Evolutionary conservation across 2,888 invertebrate species (phyloP).

Genomic region (Fissipunctia ypsillon): DNA sequence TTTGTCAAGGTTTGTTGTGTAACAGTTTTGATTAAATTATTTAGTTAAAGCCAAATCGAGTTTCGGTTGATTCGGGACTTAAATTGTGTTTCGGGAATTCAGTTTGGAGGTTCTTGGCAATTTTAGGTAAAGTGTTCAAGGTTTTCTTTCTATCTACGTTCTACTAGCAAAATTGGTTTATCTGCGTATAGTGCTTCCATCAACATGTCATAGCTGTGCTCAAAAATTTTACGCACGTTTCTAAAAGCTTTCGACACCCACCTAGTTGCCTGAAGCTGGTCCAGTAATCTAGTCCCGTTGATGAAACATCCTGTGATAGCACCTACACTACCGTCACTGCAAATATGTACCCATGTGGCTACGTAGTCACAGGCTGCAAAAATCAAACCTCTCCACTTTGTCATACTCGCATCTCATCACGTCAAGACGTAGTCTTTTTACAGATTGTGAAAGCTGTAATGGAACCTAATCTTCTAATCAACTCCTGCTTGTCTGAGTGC

Average conservation of each 20-base stretch:
- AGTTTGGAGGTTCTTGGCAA: slow-evolving; percentile 8
- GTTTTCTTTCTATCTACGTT: not conserved
- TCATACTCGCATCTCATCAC: slow-evolving; percentile 4
- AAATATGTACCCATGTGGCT: not conserved
- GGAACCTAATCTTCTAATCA: slow-evolving; percentile 57
- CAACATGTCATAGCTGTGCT: not conserved
- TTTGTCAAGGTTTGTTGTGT: slow-evolving; percentile 18
- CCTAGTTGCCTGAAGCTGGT: slow-evolving; percentile 22
- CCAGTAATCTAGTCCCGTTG: slow-evolving; percentile 10
- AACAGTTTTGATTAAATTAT: slow-evolving; percentile 26
- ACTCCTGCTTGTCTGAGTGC: slow-evolving; percentile 36
- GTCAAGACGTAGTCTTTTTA: slow-evolving; percentile 37
- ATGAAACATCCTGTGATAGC: slow-evolving; percentile 22
- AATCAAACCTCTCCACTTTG: slow-evolving; percentile 7
- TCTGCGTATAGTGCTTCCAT: not conserved
- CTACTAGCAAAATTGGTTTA: slow-evolving; percentile 20
- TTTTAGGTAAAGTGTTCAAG: not conserved
- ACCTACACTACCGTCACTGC: not conserved
- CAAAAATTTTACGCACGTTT: not conserved
- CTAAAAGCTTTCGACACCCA: slow-evolving; percentile 37
- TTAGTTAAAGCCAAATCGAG: slow-evolving; percentile 11
- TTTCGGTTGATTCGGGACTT: not conserved
- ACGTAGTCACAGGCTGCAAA: slow-evolving; percentile 11
- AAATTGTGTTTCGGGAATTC: slow-evolving; percentile 43
- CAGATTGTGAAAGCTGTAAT: slow-evolving; percentile 26